Evolutionary conservation across 2,113 vertebrate species (phyloP), one percentile per base, ranked within the genome.

Genomic region (Ptyas mucosa): DNA sequence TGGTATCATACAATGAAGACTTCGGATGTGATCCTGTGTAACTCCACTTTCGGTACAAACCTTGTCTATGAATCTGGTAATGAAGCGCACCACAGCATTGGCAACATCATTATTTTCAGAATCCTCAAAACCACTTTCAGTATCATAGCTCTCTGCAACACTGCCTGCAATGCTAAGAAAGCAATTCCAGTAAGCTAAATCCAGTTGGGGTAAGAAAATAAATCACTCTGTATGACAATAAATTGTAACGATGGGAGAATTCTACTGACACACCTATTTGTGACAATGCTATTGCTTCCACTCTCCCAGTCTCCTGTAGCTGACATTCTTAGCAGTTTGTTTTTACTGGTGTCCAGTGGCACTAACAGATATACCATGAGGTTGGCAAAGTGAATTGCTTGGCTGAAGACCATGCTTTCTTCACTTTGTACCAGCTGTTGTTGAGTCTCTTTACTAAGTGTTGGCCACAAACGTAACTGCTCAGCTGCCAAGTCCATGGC

Each of bases 321-420:
- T 0, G 98, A 95, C 29, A 97, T 97, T 93, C 99, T 98, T 90
- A 99, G 97, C 58, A 99, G 97, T 95, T 99, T 99, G 97, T 98
- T 99, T 98, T 99, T 99, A 96, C 98, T 99, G n/a, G 98, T 98
- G 94, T 99, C 99, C 93, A 99, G 95, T 0, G 99, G 99, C 18
- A 99, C 99, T 1, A 99, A 97, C 93, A 99, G 96, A 94, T 99
- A 99, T n/a, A 99, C 99, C 99, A 99, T 99, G 95, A 99, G 99
- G 96, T 99, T 99, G 94, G 99, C 98, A 75, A 99, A 99, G 97
- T 99, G 99, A 97, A 99, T 99, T 95, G 99, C 99, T 97, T 99
- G 99, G 96, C 99, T 99, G 97, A 99, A 99, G 94, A 99, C 99
- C 0, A 99, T 99, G 95, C 98, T 99, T 95, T 99, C 99, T 95